Evolutionary conservation across 1,140 invertebrate species (phyloP).

Genomic region (Oscheius sp.): DNA sequence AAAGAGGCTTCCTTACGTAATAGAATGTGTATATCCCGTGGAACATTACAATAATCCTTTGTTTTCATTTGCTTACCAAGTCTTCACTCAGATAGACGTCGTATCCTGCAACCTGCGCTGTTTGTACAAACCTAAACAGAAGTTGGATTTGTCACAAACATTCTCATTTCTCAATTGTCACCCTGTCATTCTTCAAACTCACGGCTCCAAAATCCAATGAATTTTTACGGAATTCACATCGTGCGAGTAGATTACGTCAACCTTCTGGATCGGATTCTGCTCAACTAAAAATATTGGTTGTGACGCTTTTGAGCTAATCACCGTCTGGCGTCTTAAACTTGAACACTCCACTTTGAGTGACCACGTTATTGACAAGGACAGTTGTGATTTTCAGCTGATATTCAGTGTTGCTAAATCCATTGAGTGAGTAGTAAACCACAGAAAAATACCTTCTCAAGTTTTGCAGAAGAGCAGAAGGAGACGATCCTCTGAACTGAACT

Average conservation of each 20-base stretch:
- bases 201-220: slow-evolving; percentile 58
- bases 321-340: slow-evolving; percentile 50
- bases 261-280: slow-evolving; percentile 53
- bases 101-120: slow-evolving; percentile 45
- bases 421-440: slow-evolving; percentile 2
- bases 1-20: not conserved
- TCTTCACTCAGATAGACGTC: slow-evolving; percentile 54
- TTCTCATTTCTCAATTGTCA: not conserved
- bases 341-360: slow-evolving; percentile 57
- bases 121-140: slow-evolving; percentile 35
- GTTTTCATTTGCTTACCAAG: slow-evolving; percentile 16
- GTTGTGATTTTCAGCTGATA: slow-evolving; percentile 54
- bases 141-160: not conserved
- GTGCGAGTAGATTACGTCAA: slow-evolving; percentile 60
- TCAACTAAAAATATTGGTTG: slow-evolving; percentile 35
- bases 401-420: slow-evolving; percentile 55
- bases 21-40: not conserved
- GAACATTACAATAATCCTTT: no score
- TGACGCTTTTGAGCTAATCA: slow-evolving; percentile 2
- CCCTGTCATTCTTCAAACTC: slow-evolving; percentile 6
- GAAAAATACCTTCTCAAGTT: slow-evolving; percentile 38
- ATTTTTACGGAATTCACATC: slow-evolving; percentile 51
- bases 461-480: slow-evolving; percentile 41
- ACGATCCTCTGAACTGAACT: slow-evolving; percentile 47
- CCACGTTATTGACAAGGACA: slow-evolving; percentile 39